phyloP scores from a whole-genome alignment of 1,140 invertebrate genomes.

The Mya arenaria region DNA sequence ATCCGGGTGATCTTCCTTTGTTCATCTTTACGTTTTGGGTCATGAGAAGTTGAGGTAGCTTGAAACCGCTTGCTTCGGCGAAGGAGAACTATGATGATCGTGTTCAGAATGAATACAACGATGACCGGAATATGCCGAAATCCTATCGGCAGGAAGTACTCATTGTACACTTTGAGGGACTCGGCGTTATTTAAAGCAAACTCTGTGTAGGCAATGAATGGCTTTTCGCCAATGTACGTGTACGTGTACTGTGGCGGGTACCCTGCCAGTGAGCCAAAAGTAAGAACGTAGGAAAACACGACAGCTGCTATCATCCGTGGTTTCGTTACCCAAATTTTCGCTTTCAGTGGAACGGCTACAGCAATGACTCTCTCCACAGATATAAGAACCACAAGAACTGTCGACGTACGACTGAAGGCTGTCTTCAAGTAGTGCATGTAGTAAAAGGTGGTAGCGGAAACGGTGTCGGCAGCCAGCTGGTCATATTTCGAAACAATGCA shows the following conservation, averaged over 20 bases:
- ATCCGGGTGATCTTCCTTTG: slow-evolving; percentile 51
- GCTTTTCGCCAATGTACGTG: not conserved
- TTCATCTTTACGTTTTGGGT: not conserved
- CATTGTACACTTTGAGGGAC: slow-evolving; percentile 43
- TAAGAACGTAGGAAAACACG: not conserved
- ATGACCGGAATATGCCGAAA: slow-evolving; percentile 57
- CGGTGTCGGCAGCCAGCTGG: not conserved
- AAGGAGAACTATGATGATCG: slow-evolving; percentile 46
- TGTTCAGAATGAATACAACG: slow-evolving; percentile 47
- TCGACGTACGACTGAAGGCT: slow-evolving; percentile 50
- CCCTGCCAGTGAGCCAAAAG: not conserved
- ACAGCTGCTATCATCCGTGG: slow-evolving; percentile 9
- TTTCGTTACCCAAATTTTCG: slow-evolving; percentile 41
- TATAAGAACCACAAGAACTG: slow-evolving; percentile 55
- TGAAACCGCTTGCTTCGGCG: slow-evolving; percentile 6
- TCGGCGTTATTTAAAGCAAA: slow-evolving; percentile 49
- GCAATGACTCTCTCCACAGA: slow-evolving; percentile 58
- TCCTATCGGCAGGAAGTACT: slow-evolving; percentile 22
- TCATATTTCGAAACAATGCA: slow-evolving; percentile 51
- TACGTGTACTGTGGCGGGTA: slow-evolving; percentile 30
- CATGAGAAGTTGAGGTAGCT: not conserved
- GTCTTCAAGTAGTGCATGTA: slow-evolving; percentile 51
- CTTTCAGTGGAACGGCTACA: slow-evolving; percentile 61
- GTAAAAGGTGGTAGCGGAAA: slow-evolving; percentile 35
- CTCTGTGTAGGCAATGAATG: slow-evolving; percentile 19